Evolutionary conservation across 2,888 invertebrate species (phyloP).

Genomic region (Drosophila rellima): DNA sequence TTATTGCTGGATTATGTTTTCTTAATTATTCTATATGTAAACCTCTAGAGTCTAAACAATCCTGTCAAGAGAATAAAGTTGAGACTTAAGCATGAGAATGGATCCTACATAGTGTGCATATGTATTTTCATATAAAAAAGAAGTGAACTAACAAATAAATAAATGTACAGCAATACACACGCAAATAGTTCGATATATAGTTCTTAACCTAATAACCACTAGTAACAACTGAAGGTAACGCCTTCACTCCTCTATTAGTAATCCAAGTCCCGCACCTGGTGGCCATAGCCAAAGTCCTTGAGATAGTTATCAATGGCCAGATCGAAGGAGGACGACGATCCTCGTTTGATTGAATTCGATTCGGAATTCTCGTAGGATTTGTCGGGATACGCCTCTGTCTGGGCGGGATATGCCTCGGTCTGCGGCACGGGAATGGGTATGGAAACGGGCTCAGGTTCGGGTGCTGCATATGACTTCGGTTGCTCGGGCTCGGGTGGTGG

Average conservation of each 20-base stretch:
- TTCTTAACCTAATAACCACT: constrained; percentile 50
- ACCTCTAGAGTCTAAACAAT: neutral
- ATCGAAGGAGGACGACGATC: constrained; percentile 60
- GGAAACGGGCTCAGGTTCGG: constrained; percentile 20
- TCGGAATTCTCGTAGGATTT: constrained; percentile 54
- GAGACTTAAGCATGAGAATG: neutral
- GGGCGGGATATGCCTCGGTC: constrained; percentile 44
- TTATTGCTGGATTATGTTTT: too few relatives aligned
- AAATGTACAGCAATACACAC: constrained; percentile 12
- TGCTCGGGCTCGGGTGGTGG: constrained; percentile 9
- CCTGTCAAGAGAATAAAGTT: neutral
- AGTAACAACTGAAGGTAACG: constrained; percentile 33
- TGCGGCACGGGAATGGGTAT: constrained; percentile 41
- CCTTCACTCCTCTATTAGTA: constrained; percentile 43
- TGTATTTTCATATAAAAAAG: constrained; percentile 1
- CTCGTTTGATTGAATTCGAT: constrained; percentile 45
- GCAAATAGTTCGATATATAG: constrained; percentile 5
- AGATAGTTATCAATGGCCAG: constrained; percentile 73
- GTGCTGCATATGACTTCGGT: constrained; percentile 7
- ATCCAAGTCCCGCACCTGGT: constrained; percentile 62
- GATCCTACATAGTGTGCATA: neutral
- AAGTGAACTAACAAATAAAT: constrained; percentile 17
- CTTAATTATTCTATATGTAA: too few relatives aligned
- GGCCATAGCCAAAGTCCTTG: constrained; percentile 73
- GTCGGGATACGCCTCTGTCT: constrained; percentile 51